These are phyloP conservation scores for Ditylenchus dipsaci DNA, from an alignment of 1,140 invertebrate species.

Conservation along the genomic window DNA sequence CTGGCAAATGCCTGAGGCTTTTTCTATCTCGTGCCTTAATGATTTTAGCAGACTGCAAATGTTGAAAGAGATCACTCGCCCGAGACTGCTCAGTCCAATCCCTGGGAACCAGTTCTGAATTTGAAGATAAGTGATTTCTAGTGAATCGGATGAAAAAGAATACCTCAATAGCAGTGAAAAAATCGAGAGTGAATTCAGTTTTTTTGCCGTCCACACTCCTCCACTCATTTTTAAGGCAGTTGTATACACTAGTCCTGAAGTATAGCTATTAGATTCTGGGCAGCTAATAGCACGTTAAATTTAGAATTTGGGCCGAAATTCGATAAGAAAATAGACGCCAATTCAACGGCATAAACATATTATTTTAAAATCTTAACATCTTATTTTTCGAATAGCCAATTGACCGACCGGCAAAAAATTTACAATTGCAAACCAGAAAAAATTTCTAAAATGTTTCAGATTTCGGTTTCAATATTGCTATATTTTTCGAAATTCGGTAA, in stretches of 20 bases:
- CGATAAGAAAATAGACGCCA: too few relatives aligned
- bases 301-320: too few relatives aligned
- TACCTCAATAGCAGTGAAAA: conserved; percentile 14
- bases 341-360: too few relatives aligned
- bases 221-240: neutral
- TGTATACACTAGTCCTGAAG: conserved; percentile 30
- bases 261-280: conserved; percentile 4
- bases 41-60: neutral
- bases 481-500: too few relatives aligned
- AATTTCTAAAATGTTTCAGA: too few relatives aligned
- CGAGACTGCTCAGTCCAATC: conserved; percentile 11
- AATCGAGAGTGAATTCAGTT: conserved; percentile 19
- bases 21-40: conserved; percentile 5
- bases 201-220: conserved; percentile 13
- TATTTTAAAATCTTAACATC: too few relatives aligned
- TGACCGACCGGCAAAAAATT: too few relatives aligned
- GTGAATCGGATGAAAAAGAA: neutral
- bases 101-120: conserved; percentile 16
- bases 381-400: too few relatives aligned
- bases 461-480: too few relatives aligned
- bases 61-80: conserved; percentile 6
- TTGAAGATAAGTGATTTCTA: neutral
- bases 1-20: conserved; percentile 13
- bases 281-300: too few relatives aligned
- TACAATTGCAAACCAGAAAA: too few relatives aligned